These are phyloP conservation scores for Hirtodrosophila histrioides DNA, from an alignment of 2,888 invertebrate species.

Conservation along the genomic window DNA sequence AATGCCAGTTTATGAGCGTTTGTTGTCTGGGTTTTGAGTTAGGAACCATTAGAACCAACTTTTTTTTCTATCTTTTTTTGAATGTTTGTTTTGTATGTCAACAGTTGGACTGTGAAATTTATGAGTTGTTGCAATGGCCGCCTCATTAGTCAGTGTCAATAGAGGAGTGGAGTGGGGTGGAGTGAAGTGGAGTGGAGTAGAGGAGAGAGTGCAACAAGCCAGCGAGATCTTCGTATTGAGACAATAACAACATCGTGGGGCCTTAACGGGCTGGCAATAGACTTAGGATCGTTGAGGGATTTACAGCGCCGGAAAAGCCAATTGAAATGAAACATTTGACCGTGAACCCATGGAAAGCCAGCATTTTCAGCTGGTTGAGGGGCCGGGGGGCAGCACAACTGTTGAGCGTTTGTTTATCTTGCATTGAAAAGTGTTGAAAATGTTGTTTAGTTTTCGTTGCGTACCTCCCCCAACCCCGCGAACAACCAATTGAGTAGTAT, in stretches of 20 bases:
- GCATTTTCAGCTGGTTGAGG: no score
- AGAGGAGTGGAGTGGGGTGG: constrained; percentile 13
- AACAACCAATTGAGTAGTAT: constrained; percentile 12
- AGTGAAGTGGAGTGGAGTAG: constrained; percentile 25
- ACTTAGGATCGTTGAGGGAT: constrained; percentile 56
- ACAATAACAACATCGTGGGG: constrained; percentile 25
- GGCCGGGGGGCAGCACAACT: constrained; percentile 5
- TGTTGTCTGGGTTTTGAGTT: constrained; percentile 38
- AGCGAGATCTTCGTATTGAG: constrained; percentile 9
- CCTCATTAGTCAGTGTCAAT: constrained; percentile 61
- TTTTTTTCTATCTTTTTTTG: constrained; percentile 13
- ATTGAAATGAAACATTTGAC: constrained; percentile 64
- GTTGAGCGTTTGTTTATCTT: constrained; percentile 54
- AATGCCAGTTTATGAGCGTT: constrained; percentile 25
- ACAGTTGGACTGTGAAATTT: constrained; percentile 52
- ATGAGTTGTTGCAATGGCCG: constrained; percentile 45
- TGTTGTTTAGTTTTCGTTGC: constrained; percentile 51
- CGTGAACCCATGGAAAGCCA: constrained; percentile 40
- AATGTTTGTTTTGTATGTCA: constrained; percentile 59
- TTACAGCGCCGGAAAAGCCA: constrained; percentile 52
- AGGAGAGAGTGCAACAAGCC: no score
- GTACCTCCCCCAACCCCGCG: not conserved
- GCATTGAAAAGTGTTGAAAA: constrained; percentile 67
- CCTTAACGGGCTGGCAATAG: constrained; percentile 9
- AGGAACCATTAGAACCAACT: constrained; percentile 27